Conservation (phyloP, 2,113 vertebrate species). For the Tupaia chinensis region DNA sequence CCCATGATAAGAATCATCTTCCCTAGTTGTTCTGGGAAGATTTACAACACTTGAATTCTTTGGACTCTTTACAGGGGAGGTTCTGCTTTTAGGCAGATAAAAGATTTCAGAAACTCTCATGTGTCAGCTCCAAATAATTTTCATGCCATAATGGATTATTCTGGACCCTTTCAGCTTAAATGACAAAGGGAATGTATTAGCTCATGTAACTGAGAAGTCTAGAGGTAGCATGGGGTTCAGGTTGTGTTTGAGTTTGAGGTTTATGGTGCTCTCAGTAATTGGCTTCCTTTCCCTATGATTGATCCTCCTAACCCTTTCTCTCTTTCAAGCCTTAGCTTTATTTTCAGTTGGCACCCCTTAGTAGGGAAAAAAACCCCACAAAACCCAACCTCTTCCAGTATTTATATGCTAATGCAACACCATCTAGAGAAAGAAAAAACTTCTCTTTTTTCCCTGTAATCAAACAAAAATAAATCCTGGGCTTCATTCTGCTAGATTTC, state of each 20-base stretch:
- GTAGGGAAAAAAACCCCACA: not conserved
- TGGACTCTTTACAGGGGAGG: conserved; percentile 27
- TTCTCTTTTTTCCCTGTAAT: not conserved
- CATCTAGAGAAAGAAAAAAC: not conserved
- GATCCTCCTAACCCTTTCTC: not conserved
- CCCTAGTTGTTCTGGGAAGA: conserved; percentile 5
- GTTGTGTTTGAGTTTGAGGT: conserved; percentile 12
- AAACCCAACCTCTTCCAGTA: not conserved
- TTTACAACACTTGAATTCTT: conserved; percentile 22
- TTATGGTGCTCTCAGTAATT: conserved; percentile 9
- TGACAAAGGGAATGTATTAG: conserved; percentile 48
- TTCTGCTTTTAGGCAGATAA: conserved; percentile 39
- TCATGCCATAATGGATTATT: conserved; percentile 13
- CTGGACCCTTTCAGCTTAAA: conserved; percentile 40
- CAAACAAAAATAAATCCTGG: conserved; percentile 17
- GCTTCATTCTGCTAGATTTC: not conserved
- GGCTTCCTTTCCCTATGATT: conserved; percentile 13
- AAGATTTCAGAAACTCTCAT: conserved; percentile 47
- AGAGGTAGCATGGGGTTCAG: not conserved
- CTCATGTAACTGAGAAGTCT: not conserved
- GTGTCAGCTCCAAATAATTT: conserved; percentile 52
- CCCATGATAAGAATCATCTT: not conserved
- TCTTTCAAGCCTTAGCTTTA: not conserved
- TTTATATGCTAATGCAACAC: not conserved
- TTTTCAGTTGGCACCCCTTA: not conserved